Base-by-base conservation (phyloP, 2,113 vertebrate species). In the Taxidea taxus region DNA sequence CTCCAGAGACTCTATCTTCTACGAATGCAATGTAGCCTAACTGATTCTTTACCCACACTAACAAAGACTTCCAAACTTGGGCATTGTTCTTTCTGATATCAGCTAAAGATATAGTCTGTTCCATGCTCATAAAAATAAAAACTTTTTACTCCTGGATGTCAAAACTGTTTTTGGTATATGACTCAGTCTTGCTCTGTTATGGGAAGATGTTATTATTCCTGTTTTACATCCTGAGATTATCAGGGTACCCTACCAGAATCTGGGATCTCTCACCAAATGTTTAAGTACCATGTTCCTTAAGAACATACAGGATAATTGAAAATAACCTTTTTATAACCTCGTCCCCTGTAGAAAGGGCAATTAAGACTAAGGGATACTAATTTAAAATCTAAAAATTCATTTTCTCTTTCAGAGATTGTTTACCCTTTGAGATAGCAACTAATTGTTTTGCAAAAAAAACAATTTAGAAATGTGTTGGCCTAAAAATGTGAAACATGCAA, bases 361-460 rank as follows among this genome's bases (percentile, higher is more conserved):
- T 56, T 25, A 74, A 82, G 47, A 82, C 39, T 82, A 37, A 94
- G 4, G 47, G 39, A 75, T 47, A 80, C 37, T 66, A 90, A 86
- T 54, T 62, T 77, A 91, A 42, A 82, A 66, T 81, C 27, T 34
- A 96, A 81, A 47, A 90, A 37, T 66, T 78, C 37, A 34, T 58
- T 91, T 91, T 96, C 10, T 39, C 56, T 66, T 94, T 91, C 47
- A 91, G 54, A 87, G 51, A 78, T 14, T 85, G 21, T 93, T 95
- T 93, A 68, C 37, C 25, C 11, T 92, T 86, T 93, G 87, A 86
- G 37, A 64, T 64, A 84, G 37, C 16, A 84, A 77, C 39, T 37
- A 8, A 54, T 49, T 95, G 11, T 87, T 87, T 88, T 81, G 77
- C 31, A 37, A 90, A 70, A 44, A 89, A 90, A 49, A 37, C 70